These are phyloP conservation scores for Araneus ventricosus DNA, from an alignment of 1,140 invertebrate genomes.

Conservation along the genomic window DNA sequence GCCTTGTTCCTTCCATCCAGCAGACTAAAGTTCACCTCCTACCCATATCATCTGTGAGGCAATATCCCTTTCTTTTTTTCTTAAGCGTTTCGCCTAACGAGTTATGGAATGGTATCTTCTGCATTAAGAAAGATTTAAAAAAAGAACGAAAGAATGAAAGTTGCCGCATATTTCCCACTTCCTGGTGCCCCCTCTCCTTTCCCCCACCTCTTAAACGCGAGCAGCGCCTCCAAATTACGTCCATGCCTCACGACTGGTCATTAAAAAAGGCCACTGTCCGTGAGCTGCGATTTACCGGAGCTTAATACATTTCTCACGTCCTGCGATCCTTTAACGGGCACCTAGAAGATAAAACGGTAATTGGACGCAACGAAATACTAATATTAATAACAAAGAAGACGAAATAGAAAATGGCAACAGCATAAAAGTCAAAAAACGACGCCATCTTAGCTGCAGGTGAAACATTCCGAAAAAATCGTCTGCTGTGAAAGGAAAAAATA, in stretches of 20 bases:
- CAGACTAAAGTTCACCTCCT: too few relatives aligned
- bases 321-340: background rate
- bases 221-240: conserved; percentile 34
- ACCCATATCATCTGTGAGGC: background rate
- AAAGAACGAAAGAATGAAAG: conserved; percentile 14
- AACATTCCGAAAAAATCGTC: conserved; percentile 39
- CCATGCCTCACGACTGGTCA: conserved; percentile 27
- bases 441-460: conserved; percentile 26
- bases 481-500: background rate
- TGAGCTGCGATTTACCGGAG: conserved; percentile 63
- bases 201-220: background rate
- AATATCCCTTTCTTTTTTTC: background rate
- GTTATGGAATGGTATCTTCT: conserved; percentile 1
- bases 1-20: background rate
- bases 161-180: conserved; percentile 24
- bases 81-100: background rate
- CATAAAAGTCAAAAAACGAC: background rate
- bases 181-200: background rate
- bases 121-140: background rate
- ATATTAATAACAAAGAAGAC: conserved; percentile 16
- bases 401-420: conserved; percentile 15
- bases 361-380: conserved; percentile 34
- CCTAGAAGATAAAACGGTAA: conserved; percentile 43
- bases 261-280: conserved; percentile 47
- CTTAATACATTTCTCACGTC: conserved; percentile 60